A percentile compares a stretch with the other conserved stretches of the same genome.
Conservation (phyloP, 2,797 vertebrate species). For the Betta splendens region DNA sequence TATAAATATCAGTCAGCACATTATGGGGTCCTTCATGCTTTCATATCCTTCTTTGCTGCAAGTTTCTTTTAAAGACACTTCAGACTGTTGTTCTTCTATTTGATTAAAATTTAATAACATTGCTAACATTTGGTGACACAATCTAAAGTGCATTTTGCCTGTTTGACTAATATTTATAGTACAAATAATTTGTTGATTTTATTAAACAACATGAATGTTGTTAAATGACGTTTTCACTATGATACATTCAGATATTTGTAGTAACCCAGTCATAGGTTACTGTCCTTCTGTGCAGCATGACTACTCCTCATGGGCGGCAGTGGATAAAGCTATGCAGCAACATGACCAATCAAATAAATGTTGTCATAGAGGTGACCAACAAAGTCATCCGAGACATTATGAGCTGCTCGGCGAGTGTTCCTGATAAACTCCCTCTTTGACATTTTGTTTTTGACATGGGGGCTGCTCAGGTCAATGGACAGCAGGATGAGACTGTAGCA, state of each 20-base stretch:
- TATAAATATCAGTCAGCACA: conserved; percentile 68
- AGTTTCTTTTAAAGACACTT: conserved; percentile 14
- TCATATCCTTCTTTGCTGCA: conserved; percentile 17
- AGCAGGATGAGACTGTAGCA: conserved; percentile 99
- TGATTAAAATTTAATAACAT: conserved; percentile 16
- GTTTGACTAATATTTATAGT: conserved; percentile 5
- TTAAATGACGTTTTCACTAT: conserved; percentile 20
- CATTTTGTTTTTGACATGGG: conserved; percentile 99
- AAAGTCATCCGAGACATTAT: conserved; percentile 98
- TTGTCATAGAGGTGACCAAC: conserved; percentile 99
- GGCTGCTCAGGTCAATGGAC: conserved; percentile 97
- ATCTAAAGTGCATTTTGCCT: conserved; percentile 9
- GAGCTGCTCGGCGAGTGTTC: conserved; percentile 95
- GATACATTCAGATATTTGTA: conserved; percentile 14
- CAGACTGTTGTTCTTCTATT: conserved; percentile 10
- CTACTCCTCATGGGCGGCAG: conserved; percentile 5
- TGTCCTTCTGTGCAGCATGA: conserved; percentile 49
- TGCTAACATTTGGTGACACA: conserved; percentile 31
- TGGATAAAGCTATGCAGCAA: conserved; percentile 86
- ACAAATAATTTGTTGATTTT: conserved; percentile 14
- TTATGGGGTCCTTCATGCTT: conserved; percentile 40
- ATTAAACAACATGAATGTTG: conserved; percentile 7
- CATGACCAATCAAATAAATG: conserved; percentile 98
- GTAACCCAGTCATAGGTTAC: conserved; percentile 39
- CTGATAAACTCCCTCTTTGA: conserved; percentile 99